These are phyloP conservation scores for Atherinomorus stipes DNA, from an alignment of 2,113 vertebrate genomes.

Conservation along the genomic window DNA sequence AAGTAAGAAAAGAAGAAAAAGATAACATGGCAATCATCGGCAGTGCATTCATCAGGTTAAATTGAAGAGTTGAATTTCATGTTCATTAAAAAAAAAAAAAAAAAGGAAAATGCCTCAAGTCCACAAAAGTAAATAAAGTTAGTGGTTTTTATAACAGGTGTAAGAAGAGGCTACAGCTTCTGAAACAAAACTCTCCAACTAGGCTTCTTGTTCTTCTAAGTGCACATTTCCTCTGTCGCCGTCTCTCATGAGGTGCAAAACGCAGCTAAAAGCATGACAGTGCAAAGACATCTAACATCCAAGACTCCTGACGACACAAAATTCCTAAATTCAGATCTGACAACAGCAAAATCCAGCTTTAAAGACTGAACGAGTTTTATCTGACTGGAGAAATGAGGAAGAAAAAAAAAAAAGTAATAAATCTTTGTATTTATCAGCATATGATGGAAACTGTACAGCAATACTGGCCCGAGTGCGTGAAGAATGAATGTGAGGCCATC, in stretches of 20 bases:
- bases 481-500: conserved; percentile 38
- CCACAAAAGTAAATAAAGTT: background rate
- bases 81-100: background rate
- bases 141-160: conserved; percentile 17
- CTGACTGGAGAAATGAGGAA: conserved; percentile 45
- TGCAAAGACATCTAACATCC: conserved; percentile 73
- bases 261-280: conserved; percentile 75
- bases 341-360: conserved; percentile 33
- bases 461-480: conserved; percentile 77
- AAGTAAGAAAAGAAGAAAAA: conserved; percentile 13
- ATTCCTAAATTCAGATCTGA: conserved; percentile 32
- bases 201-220: conserved; percentile 40
- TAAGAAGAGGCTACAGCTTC: background rate
- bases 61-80: conserved; percentile 38
- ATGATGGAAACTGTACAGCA: conserved; percentile 77
- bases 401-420: conserved; percentile 7
- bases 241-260: conserved; percentile 76
- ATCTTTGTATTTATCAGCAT: background rate
- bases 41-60: conserved; percentile 54
- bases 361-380: conserved; percentile 14
- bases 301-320: conserved; percentile 35
- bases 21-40: conserved; percentile 53
- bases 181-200: conserved; percentile 31
- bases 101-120: background rate
- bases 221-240: conserved; percentile 39